A percentile compares a stretch with the other conserved stretches of the same genome.
phyloP scores from a whole-genome alignment of 2,888 invertebrate species.

The Diaprepes abbreviatus region DNA sequence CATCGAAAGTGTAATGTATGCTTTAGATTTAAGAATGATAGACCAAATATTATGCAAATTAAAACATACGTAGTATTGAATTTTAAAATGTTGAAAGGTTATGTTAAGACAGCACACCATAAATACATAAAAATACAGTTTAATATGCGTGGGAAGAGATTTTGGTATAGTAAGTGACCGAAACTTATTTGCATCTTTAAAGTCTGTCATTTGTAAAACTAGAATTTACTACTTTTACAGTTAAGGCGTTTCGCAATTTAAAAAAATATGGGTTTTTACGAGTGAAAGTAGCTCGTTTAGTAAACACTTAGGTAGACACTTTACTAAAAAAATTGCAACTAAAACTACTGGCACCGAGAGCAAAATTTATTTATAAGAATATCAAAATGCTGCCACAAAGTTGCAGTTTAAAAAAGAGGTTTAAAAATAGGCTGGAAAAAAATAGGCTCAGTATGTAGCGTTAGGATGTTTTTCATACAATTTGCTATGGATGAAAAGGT shows the following conservation, averaged over 20 bases:
- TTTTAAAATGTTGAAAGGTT: slow-evolving; percentile 15
- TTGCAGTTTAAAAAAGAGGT: no score
- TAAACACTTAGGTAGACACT: no score
- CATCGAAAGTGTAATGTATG: slow-evolving; percentile 12
- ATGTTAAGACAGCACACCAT: not conserved
- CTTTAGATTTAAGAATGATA: slow-evolving; percentile 17
- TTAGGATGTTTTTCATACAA: no score
- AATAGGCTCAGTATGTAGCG: no score
- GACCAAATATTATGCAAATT: slow-evolving; percentile 17
- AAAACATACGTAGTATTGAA: not conserved
- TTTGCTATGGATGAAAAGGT: no score
- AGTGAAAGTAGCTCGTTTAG: no score
- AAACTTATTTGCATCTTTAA: slow-evolving; percentile 5
- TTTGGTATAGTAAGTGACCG: not conserved
- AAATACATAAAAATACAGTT: not conserved
- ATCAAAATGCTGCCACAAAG: no score
- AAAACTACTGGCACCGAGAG: no score
- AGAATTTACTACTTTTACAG: slow-evolving; percentile 6
- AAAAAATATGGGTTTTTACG: not conserved
- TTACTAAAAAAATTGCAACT: no score
- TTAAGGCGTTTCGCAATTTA: not conserved
- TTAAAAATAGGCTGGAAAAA: no score
- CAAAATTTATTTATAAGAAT: no score
- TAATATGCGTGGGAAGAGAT: slow-evolving; percentile 8
- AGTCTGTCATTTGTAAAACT: not conserved